Evolutionary conservation across 2,888 invertebrate species (phyloP), one percentile per base, ranked within the genome.

Genomic region (Ptychoptera albimana): DNA sequence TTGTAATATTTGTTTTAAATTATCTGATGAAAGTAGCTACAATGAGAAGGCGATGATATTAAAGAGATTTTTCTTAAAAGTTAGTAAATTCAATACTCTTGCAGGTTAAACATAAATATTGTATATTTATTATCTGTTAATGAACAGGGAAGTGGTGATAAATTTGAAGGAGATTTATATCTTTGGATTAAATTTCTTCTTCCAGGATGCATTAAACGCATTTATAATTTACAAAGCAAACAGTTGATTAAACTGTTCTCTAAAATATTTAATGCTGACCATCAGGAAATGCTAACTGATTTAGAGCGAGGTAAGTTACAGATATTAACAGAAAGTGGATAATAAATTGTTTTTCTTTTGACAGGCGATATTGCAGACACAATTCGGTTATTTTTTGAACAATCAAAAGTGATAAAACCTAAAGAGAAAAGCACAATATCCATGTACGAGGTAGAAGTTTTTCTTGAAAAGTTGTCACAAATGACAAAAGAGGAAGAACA

Each of bases 161-260:
- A 71, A 9, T 92, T 87, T 58, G 72, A 79, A 56, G 84, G 92
- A 2, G 81, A 92, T 61, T 60, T 84, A 29, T 68, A 75, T 38
- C 66, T 89, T 37, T 83, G 91, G 85, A 77, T 88, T 58, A 81
- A 82, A 55, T 64, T 92, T 50, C 64, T 94, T 15, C 66, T 94
- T 42, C 94, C 93, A 0, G 82, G 79, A 39, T 81, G 81, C 23
- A 73, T 78, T 11, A 88, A 89, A 60, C 70, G 87, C 48, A 77
- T 92, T 31, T 96, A 93, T 60, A 93, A 94, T 68, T 67, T 96
- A 41, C 88, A 91, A 68, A 89, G 83, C 58, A 92, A 91, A 60
- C 91, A 92, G 57, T 69, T 96, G 44, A 69, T 91, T 0, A 93
- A 94, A 64, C 63, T 92, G 38, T 93, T 91, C 60, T 80, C 88